A percentile compares a stretch with the other conserved stretches of the same genome.
These are phyloP conservation scores for Liposcelis brunnea DNA, from an alignment of 2,888 invertebrate genomes.

Conservation along the genomic window DNA sequence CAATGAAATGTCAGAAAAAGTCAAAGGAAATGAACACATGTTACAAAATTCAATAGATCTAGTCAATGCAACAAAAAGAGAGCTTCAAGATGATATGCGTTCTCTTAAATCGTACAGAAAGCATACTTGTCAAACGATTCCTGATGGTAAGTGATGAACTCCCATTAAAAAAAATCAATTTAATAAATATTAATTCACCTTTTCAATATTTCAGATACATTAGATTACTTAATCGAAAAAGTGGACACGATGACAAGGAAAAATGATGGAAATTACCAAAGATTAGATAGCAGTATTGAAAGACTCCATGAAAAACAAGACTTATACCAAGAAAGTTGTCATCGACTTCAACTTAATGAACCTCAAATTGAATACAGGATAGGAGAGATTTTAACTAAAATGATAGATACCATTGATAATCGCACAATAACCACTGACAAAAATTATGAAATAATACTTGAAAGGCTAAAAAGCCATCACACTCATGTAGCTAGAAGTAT, in stretches of 20 bases:
- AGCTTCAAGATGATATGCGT: constrained; percentile 32
- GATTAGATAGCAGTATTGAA: constrained; percentile 33
- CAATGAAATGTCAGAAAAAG: constrained; percentile 40
- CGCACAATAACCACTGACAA: constrained; percentile 37
- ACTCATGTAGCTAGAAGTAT: constrained; percentile 21
- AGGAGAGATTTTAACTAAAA: constrained; percentile 40
- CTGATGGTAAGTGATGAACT: constrained; percentile 7
- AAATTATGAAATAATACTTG: constrained; percentile 37
- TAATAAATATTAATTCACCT: background rate
- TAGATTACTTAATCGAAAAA: constrained; percentile 15
- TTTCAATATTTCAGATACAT: constrained; percentile 13
- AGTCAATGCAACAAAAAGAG: constrained; percentile 34
- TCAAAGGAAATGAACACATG: constrained; percentile 19
- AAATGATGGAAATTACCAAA: constrained; percentile 13
- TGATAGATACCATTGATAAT: constrained; percentile 42
- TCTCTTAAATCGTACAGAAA: constrained; percentile 13
- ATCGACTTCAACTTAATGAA: constrained; percentile 45
- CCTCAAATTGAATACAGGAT: constrained; percentile 39
- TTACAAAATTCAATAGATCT: constrained; percentile 29
- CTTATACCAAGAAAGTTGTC: constrained; percentile 45
- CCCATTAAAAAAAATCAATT: no score
- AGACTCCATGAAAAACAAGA: constrained; percentile 42
- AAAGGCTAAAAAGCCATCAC: constrained; percentile 29
- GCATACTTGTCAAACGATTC: constrained; percentile 10
- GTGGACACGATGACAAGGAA: constrained; percentile 12